A percentile compares a stretch with the other conserved stretches of the same genome.
These are phyloP conservation scores for Melanerpes formicivorus DNA, from an alignment of 2,113 vertebrate genomes.

Conservation along the genomic window DNA sequence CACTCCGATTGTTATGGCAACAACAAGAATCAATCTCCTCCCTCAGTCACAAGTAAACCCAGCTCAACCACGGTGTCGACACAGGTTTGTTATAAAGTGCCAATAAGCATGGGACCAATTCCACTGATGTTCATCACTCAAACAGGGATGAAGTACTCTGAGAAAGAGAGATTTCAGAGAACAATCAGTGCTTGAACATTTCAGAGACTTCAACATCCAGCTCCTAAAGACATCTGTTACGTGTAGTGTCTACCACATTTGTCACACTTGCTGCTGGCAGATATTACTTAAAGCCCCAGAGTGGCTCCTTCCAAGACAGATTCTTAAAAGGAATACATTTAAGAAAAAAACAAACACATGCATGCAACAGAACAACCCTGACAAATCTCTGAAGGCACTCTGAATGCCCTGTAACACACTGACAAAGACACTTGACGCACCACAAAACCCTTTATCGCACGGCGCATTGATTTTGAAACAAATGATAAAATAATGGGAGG, in stretches of 20 bases:
- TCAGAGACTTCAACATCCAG: constrained; percentile 34
- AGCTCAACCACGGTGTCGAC: background rate
- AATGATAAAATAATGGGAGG: constrained; percentile 24
- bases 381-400: background rate
- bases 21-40: constrained; percentile 71
- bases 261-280: constrained; percentile 36
- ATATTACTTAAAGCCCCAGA: constrained; percentile 46
- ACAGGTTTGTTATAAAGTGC: background rate
- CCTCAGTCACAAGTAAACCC: constrained; percentile 65
- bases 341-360: background rate
- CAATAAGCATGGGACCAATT: constrained; percentile 42
- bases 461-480: background rate
- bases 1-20: constrained; percentile 75
- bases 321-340: constrained; percentile 57
- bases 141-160: constrained; percentile 49
- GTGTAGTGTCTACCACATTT: constrained; percentile 42
- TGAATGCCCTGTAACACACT: background rate
- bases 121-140: constrained; percentile 14
- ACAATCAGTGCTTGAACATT: constrained; percentile 41
- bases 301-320: constrained; percentile 57
- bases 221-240: constrained; percentile 55
- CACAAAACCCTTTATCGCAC: constrained; percentile 13
- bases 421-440: background rate
- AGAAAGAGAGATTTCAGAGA: constrained; percentile 45
- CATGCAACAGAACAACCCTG: constrained; percentile 17